phyloP scores from a whole-genome alignment of 2,888 invertebrate species.

The Vannuccia rotundouncinata region DNA sequence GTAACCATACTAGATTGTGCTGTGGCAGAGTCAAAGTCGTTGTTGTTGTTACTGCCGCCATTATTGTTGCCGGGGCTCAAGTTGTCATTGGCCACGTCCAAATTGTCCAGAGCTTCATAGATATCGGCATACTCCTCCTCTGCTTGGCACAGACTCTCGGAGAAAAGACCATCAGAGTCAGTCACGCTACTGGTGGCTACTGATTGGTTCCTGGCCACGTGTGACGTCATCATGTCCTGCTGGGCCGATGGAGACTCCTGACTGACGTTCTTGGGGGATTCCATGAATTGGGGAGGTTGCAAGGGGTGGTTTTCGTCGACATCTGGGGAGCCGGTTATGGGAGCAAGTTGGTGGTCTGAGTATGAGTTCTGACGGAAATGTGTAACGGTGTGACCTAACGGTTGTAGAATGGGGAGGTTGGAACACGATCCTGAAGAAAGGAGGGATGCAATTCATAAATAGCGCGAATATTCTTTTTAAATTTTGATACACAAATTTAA shows the following conservation, averaged over 20 bases:
- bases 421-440: not conserved
- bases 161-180: not conserved
- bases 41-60: not conserved
- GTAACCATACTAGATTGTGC: not conserved
- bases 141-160: conserved; percentile 1
- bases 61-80: not conserved
- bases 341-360: conserved; percentile 6
- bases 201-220: not conserved
- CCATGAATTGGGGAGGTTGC: too few species aligned
- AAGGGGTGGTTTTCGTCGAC: not conserved
- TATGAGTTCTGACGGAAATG: conserved; percentile 14
- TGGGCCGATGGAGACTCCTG: not conserved
- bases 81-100: not conserved
- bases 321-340: not conserved
- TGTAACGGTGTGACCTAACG: not conserved
- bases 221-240: not conserved
- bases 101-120: conserved; percentile 6
- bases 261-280: too few species aligned
- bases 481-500: too few species aligned
- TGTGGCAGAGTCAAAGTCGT: not conserved
- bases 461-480: too few species aligned
- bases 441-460: too few species aligned
- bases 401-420: not conserved
- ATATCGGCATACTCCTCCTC: not conserved
- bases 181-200: not conserved